Evolutionary conservation across 2,797 vertebrate genomes (phyloP), one percentile per base, ranked within the genome.

Genomic region (Mormyrus hasselquistii): DNA sequence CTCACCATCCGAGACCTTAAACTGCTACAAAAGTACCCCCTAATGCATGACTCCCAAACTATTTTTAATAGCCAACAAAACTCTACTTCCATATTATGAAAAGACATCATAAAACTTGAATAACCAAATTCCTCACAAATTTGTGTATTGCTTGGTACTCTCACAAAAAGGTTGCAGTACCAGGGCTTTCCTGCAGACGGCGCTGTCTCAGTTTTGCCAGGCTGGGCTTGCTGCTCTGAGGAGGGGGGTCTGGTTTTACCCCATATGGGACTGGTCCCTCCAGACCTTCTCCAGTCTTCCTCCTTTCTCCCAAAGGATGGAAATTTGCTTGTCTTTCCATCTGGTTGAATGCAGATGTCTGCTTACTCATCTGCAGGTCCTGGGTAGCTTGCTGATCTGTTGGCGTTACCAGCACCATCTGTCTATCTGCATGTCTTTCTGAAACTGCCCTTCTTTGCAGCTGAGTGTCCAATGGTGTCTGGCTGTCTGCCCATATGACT

Each of bases 171-270:
- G 52, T 92, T n/a, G 93, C 90, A 88, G 91, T 22, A 29, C 95
- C 95, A 8, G 93, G 88, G 89, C 94, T 95, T 90, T 95, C 95
- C 3, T 92, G 91, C 38, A 96, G 95, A 90, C 95, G 95, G 47
- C 96, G 95, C 34, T 93, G 93, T 86, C 95, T 95, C 91, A 96
- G 94, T 90, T 95, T 95, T 53, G 96, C 93, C 90, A 96, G 94
- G 89, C 76, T 94, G 0, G 96, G 96, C 91, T 97, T 97, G 88
- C 93, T 95, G 93, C 95, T 96, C 88, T 97, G 96, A 0, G 95
- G 94, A 0, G 96, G 97, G 0, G 96, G 96, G 0, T 95, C 95
- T 0, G 96, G 96, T 92, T 96, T 96, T 83, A 92, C 89, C 16
- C 90, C 89, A 62, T 91, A 91, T 7, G 90, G 88, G 89, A 87